Conservation (phyloP, 1,140 invertebrate genomes). For the Euura saliciscinereae region DNA sequence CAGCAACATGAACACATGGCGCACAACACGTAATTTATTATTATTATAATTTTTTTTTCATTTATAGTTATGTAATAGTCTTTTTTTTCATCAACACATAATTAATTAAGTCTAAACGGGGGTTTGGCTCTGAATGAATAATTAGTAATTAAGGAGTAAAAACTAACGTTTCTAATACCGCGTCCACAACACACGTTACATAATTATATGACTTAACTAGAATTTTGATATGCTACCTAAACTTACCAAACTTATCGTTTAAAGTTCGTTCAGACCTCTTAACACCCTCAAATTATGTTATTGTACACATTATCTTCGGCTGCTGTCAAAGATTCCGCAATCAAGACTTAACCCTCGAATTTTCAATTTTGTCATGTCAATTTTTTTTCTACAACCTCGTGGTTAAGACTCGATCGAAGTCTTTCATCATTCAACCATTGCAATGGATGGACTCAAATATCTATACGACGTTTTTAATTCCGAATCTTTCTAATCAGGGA, state of each 20-base stretch:
- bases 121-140: not conserved
- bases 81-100: slow-evolving; percentile 3
- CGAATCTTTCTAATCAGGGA: too few relatives aligned
- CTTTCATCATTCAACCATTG: too few relatives aligned
- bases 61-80: not conserved
- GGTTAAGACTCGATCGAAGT: too few relatives aligned
- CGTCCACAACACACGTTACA: not conserved
- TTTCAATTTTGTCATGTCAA: too few relatives aligned
- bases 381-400: too few relatives aligned
- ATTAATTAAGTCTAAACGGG: not conserved
- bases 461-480: too few relatives aligned
- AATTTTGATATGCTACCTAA: slow-evolving; percentile 43
- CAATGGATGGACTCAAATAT: too few relatives aligned
- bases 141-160: not conserved
- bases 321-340: not conserved
- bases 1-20: slow-evolving; percentile 44
- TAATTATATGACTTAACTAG: slow-evolving; percentile 4
- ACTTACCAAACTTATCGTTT: slow-evolving; percentile 18
- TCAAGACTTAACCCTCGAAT: not conserved
- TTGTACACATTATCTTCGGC: not conserved
- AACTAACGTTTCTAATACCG: not conserved
- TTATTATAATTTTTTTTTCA: slow-evolving; percentile 28
- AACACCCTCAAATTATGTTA: not conserved
- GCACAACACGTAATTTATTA: slow-evolving; percentile 36
- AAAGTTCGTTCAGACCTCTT: slow-evolving; percentile 7